Conservation (phyloP, 2,113 vertebrate genomes). For the Brachyhypopomus gauderio region DNA sequence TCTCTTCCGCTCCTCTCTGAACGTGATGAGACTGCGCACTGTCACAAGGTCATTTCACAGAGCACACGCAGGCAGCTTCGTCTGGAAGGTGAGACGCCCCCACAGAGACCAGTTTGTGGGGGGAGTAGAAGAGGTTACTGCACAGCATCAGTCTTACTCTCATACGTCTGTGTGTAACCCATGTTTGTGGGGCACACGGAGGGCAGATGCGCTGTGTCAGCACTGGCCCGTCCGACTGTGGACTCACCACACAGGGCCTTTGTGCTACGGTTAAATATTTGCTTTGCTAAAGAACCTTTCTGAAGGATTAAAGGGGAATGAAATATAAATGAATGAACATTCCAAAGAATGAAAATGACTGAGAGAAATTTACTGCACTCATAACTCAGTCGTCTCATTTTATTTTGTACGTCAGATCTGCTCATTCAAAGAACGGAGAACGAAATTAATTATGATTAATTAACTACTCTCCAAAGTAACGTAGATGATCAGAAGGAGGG, state of each 20-base stretch:
- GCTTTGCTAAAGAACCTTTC: not conserved
- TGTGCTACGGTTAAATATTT: not conserved
- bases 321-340: not conserved
- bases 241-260: not conserved
- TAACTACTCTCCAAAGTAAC: too few species aligned
- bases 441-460: too few species aligned
- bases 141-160: not conserved
- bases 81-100: not conserved
- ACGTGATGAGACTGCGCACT: conserved; percentile 1
- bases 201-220: not conserved
- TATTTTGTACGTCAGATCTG: too few species aligned
- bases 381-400: too few species aligned
- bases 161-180: not conserved
- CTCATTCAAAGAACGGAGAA: too few species aligned
- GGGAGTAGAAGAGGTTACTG: not conserved
- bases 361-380: too few species aligned
- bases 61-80: not conserved
- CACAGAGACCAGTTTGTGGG: not conserved
- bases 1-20: conserved; percentile 7
- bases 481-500: too few species aligned
- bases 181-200: not conserved
- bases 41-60: conserved; percentile 19
- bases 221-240: not conserved
- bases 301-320: not conserved
- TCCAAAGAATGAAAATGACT: too few species aligned